Evolutionary conservation across 1,140 invertebrate genomes (phyloP).

Genomic region (Tribolium madens): DNA sequence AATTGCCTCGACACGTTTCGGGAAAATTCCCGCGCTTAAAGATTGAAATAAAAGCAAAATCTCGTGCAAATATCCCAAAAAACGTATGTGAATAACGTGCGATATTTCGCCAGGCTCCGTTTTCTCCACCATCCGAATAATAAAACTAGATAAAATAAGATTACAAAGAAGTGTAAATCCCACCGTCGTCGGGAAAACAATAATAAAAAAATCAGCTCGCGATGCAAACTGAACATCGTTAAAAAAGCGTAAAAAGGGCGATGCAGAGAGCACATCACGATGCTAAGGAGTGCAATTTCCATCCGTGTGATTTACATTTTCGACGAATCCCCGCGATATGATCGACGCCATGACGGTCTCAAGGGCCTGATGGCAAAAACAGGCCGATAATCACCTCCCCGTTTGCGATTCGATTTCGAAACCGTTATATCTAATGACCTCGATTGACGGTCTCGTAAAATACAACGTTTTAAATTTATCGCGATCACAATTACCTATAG

Average conservation of each 20-base stretch:
- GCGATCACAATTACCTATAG: constrained; percentile 9
- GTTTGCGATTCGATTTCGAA: constrained; percentile 24
- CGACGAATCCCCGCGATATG: constrained; percentile 39
- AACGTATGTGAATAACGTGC: constrained; percentile 23
- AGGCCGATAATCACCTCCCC: constrained; percentile 38
- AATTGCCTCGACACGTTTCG: background rate
- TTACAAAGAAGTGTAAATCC: background rate
- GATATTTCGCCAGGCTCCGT: background rate
- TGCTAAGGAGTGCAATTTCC: constrained; percentile 44
- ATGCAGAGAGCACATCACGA: constrained; percentile 5
- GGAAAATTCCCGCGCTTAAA: background rate
- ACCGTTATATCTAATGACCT: constrained; percentile 37
- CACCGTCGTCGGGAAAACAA: background rate
- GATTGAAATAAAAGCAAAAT: constrained; percentile 11
- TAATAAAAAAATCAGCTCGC: background rate
- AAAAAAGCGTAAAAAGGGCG: constrained; percentile 1
- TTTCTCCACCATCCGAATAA: background rate
- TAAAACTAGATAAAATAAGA: constrained; percentile 26
- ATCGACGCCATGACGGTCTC: constrained; percentile 33
- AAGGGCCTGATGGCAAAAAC: constrained; percentile 38
- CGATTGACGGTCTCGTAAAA: constrained; percentile 21
- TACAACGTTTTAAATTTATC: constrained; percentile 33
- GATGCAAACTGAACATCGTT: background rate
- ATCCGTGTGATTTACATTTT: constrained; percentile 40
- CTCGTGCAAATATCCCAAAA: background rate